Conservation (phyloP, 1,140 invertebrate species). For the Monomorium pharaonis region DNA sequence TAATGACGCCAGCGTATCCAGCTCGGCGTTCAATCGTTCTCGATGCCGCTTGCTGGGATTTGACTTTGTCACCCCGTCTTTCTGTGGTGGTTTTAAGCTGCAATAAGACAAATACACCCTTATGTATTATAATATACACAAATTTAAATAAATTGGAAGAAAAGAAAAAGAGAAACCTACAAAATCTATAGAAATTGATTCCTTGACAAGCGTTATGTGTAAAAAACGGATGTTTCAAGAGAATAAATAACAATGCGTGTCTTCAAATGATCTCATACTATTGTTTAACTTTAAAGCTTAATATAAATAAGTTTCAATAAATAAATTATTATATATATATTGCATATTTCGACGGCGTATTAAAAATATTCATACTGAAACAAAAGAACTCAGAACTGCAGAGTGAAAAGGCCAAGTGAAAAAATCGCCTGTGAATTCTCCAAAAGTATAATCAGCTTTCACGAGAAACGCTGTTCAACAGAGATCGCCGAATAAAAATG, state of each 20-base stretch:
- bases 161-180: not conserved
- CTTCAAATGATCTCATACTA: not conserved
- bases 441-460: not conserved
- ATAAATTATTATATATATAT: not conserved
- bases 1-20: conserved; percentile 98
- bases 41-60: conserved; percentile 99
- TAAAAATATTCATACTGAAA: not conserved
- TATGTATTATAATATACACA: not conserved
- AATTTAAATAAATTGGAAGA: not conserved
- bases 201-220: not conserved
- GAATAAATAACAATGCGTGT: not conserved
- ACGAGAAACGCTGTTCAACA: not conserved
- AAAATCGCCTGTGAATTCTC: not conserved
- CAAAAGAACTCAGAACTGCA: not conserved
- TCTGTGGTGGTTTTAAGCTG: conserved; percentile 97
- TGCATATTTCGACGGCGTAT: not conserved
- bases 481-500: not conserved
- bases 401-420: not conserved
- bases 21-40: conserved; percentile 98
- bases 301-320: not conserved
- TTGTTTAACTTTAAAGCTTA: not conserved
- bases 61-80: conserved; percentile 98
- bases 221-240: not conserved
- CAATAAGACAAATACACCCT: conserved; percentile 78
- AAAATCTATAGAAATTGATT: not conserved